These are phyloP conservation scores for Eufriesea mexicana DNA, from an alignment of 1,140 invertebrate genomes.

Conservation along the genomic window DNA sequence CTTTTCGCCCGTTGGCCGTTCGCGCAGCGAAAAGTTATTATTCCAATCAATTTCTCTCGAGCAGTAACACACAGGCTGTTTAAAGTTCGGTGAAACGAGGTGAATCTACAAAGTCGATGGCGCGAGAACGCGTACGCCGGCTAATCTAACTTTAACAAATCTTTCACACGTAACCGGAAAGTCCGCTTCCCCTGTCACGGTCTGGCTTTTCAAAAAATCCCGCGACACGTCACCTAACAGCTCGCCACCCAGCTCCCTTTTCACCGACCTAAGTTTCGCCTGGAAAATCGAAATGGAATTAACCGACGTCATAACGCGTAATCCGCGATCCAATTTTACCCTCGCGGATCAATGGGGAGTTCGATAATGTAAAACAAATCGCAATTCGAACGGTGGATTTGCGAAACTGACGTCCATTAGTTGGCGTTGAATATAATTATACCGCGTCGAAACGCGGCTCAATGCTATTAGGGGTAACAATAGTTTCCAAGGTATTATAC, in stretches of 20 bases:
- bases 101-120: constrained; percentile 43
- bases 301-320: no score
- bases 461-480: no score
- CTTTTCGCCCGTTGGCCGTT: constrained; percentile 32
- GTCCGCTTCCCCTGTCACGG: background rate
- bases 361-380: no score
- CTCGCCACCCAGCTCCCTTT: background rate
- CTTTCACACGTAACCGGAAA: background rate
- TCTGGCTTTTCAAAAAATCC: background rate
- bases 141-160: constrained; percentile 47
- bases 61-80: constrained; percentile 48
- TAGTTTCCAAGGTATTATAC: no score
- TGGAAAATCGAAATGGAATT: background rate
- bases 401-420: no score
- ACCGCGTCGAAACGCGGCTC: no score
- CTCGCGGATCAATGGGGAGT: no score
- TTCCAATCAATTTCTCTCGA: constrained; percentile 58
- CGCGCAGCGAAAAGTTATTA: constrained; percentile 53
- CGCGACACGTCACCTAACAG: background rate
- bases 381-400: no score
- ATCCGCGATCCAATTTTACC: no score
- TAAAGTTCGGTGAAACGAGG: constrained; percentile 53
- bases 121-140: constrained; percentile 17
- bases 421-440: no score
- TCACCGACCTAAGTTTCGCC: background rate